Evolutionary conservation across 2,113 vertebrate species (phyloP), one percentile per base, ranked within the genome.

Genomic region (Australoheros scitulus): DNA sequence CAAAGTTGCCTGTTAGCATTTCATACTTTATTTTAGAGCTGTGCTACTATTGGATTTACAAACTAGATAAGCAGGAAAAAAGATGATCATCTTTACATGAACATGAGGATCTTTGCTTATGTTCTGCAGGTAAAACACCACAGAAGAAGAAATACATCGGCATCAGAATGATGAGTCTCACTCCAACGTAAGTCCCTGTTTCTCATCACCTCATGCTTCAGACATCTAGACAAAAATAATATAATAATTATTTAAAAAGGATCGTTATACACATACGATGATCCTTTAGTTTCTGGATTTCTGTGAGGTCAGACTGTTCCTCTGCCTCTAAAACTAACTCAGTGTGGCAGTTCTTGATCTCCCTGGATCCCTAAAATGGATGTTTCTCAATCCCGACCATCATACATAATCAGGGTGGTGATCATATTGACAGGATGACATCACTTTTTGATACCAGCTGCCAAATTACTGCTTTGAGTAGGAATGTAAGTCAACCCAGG

Each of bases 91-190:
- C 8, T 0, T 68, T 3, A 65, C n/a, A 24, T 9, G 41, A 10
- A 70, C 9, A 70, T 0, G 15, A 2, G 17, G 2, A 0, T 72
- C 50, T 65, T 55, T 70, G 7, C 11, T 55, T 20, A 0, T 77
- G 47, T 34, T 70, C 11, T 86, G 9, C 72, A 99, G 98, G 98
- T 70, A 96, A 97, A 96, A 93, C 95, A 2, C n/a, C 92, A 55
- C 95, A 93, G 81, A 99, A 96, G 94, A 99, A 98, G 95, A 99
- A 97, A 89, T 99, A 97, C 79, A 97, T 99, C 7, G 98, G 98
- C 3, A 97, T 99, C 59, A 94, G 97, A 52, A 99, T 99, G 98
- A 97, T 99, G 96, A 97, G 96, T 0, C 96, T 99, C 65, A 97
- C 95, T 2, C 87, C 97, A 72, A 89, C 95, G 98, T 99, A 92